These are phyloP conservation scores for Galeopsomyia nigrocyanea DNA, from an alignment of 2,888 invertebrate genomes.

Conservation along the genomic window DNA sequence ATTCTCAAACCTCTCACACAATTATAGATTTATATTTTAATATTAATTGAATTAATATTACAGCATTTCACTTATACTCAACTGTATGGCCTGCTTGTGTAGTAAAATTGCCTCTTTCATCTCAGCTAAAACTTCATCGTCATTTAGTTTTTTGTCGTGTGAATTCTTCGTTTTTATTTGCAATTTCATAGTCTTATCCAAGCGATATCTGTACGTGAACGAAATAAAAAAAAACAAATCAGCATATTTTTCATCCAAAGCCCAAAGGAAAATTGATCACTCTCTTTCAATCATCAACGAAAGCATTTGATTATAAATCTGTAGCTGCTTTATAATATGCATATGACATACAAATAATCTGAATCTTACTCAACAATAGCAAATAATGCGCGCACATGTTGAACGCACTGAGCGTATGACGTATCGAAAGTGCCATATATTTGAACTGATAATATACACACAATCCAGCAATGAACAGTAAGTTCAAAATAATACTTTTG, in stretches of 20 bases:
- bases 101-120: constrained; percentile 10
- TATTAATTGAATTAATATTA: too few species aligned
- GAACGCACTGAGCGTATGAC: not conserved
- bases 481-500: constrained; percentile 35
- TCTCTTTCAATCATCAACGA: not conserved
- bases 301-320: too few species aligned
- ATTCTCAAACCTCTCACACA: too few species aligned
- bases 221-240: not conserved
- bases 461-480: constrained; percentile 21
- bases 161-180: not conserved
- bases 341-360: not conserved
- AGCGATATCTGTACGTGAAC: not conserved
- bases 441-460: constrained; percentile 11
- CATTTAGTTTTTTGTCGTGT: not conserved
- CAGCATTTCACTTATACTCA: not conserved
- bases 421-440: constrained; percentile 19
- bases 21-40: not conserved
- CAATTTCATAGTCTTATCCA: not conserved
- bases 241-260: too few species aligned
- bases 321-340: not conserved
- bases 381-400: constrained; percentile 23
- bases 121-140: not conserved
- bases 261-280: too few species aligned
- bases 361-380: constrained; percentile 25
- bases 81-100: constrained; percentile 32